A percentile compares a stretch with the other conserved stretches of the same genome.
Conservation (phyloP, 1,140 invertebrate species). For the Littorina saxatilis region DNA sequence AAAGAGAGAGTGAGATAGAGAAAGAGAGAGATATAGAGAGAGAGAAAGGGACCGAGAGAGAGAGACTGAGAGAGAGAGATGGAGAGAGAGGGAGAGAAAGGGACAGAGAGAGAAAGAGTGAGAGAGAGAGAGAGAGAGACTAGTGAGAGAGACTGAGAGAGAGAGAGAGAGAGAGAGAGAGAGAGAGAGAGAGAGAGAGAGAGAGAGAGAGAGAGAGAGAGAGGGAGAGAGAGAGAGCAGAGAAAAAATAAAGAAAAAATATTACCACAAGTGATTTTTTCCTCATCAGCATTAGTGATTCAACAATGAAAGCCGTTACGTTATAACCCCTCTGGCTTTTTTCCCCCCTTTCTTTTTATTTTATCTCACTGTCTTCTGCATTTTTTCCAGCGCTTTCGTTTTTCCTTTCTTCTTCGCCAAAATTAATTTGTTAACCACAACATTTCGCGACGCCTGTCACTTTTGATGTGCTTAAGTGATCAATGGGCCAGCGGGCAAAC, state of each 20-base stretch:
- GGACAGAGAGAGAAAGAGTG: background rate
- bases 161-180: background rate
- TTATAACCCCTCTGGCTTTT: background rate
- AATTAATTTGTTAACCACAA: background rate
- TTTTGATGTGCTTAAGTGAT: too few relatives aligned
- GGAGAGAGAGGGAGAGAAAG: background rate
- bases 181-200: background rate
- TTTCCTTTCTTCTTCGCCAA: background rate
- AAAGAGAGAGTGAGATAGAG: too few relatives aligned
- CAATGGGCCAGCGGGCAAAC: too few relatives aligned
- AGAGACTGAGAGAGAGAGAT: background rate
- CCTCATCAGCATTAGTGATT: conserved; percentile 16
- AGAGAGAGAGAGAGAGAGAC: background rate
- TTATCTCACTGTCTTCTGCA: background rate
- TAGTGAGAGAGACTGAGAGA: background rate
- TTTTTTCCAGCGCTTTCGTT: background rate
- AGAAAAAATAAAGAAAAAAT: background rate
- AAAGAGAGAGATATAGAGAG: too few relatives aligned
- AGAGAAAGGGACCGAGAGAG: background rate
- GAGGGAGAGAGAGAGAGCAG: background rate
- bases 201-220: background rate
- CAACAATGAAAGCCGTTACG: background rate
- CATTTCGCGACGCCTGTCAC: background rate
- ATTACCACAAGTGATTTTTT: conserved; percentile 2
- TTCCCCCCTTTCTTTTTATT: background rate